Conservation (phyloP, 2,113 vertebrate species). For the Brienomyrus brachyistius region DNA sequence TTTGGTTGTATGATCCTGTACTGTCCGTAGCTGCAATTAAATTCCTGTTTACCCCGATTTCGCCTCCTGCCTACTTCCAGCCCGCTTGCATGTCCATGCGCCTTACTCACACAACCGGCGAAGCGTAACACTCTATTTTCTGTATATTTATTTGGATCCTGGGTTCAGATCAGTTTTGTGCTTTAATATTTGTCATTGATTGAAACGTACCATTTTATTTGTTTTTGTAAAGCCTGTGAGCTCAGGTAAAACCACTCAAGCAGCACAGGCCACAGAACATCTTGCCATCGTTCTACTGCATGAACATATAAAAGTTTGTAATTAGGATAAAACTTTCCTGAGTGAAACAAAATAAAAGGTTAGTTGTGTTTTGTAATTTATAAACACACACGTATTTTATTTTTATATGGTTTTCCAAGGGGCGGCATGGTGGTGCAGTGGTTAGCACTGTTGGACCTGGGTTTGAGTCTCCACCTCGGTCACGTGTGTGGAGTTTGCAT, state of each 20-base stretch:
- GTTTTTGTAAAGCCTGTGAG: background rate
- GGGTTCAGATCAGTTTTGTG: background rate
- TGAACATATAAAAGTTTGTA: background rate
- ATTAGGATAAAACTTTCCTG: background rate
- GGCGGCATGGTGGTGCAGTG: no score
- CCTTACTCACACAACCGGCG: no score
- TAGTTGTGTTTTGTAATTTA: no score
- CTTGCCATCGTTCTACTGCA: background rate
- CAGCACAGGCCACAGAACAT: background rate
- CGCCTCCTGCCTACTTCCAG: no score
- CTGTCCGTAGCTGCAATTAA: no score
- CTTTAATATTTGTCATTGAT: background rate
- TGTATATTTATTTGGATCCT: constrained; percentile 6
- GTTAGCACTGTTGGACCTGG: no score
- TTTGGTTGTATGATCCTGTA: no score
- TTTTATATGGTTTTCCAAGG: background rate
- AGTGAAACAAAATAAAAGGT: no score
- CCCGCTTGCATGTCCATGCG: no score
- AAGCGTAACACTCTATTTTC: background rate
- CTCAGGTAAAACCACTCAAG: background rate
- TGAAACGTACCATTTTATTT: background rate
- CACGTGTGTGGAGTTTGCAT: no score
- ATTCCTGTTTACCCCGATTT: no score
- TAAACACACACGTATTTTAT: background rate
- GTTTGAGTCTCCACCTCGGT: no score